Base-by-base conservation (phyloP, 2,113 vertebrate species). In the Zosterops japonicus region DNA sequence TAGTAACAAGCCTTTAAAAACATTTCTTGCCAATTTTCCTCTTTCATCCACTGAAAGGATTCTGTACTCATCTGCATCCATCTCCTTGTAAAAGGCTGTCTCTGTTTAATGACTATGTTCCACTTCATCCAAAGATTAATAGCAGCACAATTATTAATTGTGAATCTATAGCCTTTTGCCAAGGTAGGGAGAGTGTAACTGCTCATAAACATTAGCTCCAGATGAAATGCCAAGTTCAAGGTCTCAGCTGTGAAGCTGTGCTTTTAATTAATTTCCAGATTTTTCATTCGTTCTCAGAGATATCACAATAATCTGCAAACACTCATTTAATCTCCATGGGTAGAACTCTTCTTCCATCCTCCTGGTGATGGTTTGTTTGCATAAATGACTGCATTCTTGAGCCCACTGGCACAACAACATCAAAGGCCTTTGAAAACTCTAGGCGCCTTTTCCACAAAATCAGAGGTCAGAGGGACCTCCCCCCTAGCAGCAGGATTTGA, bases 191-290 rank as follows among this genome's bases (percentile, higher is more conserved):
- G 70, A 90, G 33, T 49, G 71, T 85, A 93, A 78, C 90, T 93
- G 79, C 56, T 87, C 79, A 78, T 64, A 81, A 94, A 93, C 88
- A 78, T 88, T 83, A 93, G 52, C 87, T 86, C 55, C 76, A 81
- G 68, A 83, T 90, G 76, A 96, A 93, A 90, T 78, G 53, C 61
- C 52, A 17, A 9, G 5, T 64, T 90, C 64, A 87, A 49, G 72
- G 79, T 89, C 95, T 81, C 96, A 95, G 94, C 94, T 97, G 92
- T 64, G 79, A 93, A 90, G 25, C 60, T 90, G 53, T 71, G 52
- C 49, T 94, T 96, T 90, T 92, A 96, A 96, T 97, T 94, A 96
- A 75, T 83, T 94, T 83, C 90, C 80, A 71, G n/a, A 68, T 90
- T 95, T 95, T 83, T 69, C 61, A 57, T 80, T 90, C 0, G 0